A percentile compares a stretch with the other conserved stretches of the same genome.
These are phyloP conservation scores for Conistra vaccinii DNA, from an alignment of 2,888 invertebrate species.

Conservation along the genomic window DNA sequence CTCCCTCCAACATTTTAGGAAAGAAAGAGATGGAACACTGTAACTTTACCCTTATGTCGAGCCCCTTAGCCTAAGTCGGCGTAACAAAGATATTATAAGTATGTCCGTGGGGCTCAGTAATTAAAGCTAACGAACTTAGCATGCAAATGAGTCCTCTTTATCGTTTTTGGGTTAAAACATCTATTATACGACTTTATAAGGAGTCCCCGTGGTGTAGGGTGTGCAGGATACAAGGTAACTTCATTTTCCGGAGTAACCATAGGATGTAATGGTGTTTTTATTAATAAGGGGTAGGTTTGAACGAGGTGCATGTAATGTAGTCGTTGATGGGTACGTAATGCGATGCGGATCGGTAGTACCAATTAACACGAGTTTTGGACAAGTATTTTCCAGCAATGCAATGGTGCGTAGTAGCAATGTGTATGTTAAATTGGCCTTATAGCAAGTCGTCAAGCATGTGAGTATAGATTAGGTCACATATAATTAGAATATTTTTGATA, in stretches of 20 bases:
- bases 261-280: slow-evolving; percentile 58
- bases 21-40: slow-evolving; percentile 30
- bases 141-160: slow-evolving; percentile 82
- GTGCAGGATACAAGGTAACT: slow-evolving; percentile 65
- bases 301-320: slow-evolving; percentile 19
- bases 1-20: slow-evolving; percentile 12
- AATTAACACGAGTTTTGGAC: neutral
- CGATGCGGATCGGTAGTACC: neutral
- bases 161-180: slow-evolving; percentile 82
- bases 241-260: slow-evolving; percentile 71
- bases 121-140: slow-evolving; percentile 81
- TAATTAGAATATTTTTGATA: too few relatives aligned
- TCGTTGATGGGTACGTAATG: neutral
- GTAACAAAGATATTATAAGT: slow-evolving; percentile 75
- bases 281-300: slow-evolving; percentile 46
- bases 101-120: slow-evolving; percentile 76
- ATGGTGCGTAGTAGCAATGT: too few relatives aligned
- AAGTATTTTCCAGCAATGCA: neutral
- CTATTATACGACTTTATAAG: slow-evolving; percentile 79
- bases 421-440: too few relatives aligned
- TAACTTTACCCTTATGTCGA: slow-evolving; percentile 52
- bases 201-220: slow-evolving; percentile 70
- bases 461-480: too few relatives aligned
- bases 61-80: slow-evolving; percentile 60
- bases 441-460: too few relatives aligned